phyloP scores from a whole-genome alignment of 2,888 invertebrate species.

The Chloroclysta siterata region DNA sequence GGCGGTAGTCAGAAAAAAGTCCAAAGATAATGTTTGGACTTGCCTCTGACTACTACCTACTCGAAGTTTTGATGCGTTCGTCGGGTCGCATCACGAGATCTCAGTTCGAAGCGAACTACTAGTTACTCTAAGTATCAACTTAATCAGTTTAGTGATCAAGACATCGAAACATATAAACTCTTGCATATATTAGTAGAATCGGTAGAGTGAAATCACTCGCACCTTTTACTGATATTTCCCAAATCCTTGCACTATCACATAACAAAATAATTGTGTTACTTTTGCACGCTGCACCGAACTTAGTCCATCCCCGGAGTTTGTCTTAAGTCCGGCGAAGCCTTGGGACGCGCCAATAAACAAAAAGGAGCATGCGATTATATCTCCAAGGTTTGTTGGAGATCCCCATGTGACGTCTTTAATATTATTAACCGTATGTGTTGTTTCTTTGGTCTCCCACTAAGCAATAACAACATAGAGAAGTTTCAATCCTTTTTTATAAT shows the following conservation, averaged over 20 bases:
- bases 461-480: background rate
- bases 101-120: too few species aligned
- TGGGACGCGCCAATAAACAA: constrained; percentile 85
- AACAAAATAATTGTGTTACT: background rate
- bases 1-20: too few species aligned
- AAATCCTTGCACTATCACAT: background rate
- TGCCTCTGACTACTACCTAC: too few species aligned
- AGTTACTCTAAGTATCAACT: too few species aligned
- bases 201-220: too few species aligned
- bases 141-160: too few species aligned
- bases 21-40: too few species aligned
- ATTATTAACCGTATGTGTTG: background rate
- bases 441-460: background rate
- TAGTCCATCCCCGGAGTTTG: constrained; percentile 83
- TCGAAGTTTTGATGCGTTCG: too few species aligned
- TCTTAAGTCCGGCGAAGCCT: constrained; percentile 82
- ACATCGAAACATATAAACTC: too few species aligned
- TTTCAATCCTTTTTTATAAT: background rate
- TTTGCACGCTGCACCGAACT: constrained; percentile 37
- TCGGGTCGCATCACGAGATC: too few species aligned
- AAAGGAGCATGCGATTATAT: constrained; percentile 63
- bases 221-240: too few species aligned
- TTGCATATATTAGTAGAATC: too few species aligned
- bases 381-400: constrained; percentile 53
- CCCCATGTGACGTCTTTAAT: constrained; percentile 1